A percentile compares a stretch with the other conserved stretches of the same genome.
phyloP scores from a whole-genome alignment of 2,113 vertebrate species.

The Bostrychus sinensis region DNA sequence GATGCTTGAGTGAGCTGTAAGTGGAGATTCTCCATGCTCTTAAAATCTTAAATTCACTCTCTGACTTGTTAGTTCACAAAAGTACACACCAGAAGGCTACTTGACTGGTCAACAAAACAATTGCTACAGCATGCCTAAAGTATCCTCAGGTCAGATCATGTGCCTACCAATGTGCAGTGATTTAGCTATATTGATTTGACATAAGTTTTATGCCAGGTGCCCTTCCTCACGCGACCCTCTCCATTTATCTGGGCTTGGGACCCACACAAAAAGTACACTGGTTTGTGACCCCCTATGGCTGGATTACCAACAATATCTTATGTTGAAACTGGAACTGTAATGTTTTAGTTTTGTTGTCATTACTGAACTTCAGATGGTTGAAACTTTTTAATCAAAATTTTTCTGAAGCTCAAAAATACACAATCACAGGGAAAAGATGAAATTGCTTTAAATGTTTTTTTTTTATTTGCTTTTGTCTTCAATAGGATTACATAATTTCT shows the following conservation, averaged over 20 bases:
- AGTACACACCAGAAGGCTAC: neutral
- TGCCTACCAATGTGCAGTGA: neutral
- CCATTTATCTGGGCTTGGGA: neutral
- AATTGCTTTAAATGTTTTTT: no score
- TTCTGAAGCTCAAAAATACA: slow-evolving; percentile 6
- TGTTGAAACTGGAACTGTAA: neutral
- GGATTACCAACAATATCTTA: neutral
- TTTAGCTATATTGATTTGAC: neutral
- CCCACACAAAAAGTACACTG: neutral
- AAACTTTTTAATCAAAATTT: neutral
- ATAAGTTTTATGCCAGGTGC: neutral
- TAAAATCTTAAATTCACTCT: slow-evolving; percentile 56
- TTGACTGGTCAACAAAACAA: neutral
- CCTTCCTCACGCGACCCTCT: neutral
- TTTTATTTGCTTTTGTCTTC: slow-evolving; percentile 38
- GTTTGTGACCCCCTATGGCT: no score
- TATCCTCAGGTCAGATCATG: neutral
- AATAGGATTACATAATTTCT: slow-evolving; percentile 56
- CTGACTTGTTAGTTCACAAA: neutral
- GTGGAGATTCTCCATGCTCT: slow-evolving; percentile 53
- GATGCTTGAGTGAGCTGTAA: slow-evolving; percentile 59
- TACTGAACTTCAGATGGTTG: neutral
- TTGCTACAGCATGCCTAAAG: neutral
- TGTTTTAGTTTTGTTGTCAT: neutral
- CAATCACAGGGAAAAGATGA: slow-evolving; percentile 21